Evolutionary conservation across 1,140 invertebrate species (phyloP), one percentile per base, ranked within the genome.

Genomic region (Cyclina sinensis): DNA sequence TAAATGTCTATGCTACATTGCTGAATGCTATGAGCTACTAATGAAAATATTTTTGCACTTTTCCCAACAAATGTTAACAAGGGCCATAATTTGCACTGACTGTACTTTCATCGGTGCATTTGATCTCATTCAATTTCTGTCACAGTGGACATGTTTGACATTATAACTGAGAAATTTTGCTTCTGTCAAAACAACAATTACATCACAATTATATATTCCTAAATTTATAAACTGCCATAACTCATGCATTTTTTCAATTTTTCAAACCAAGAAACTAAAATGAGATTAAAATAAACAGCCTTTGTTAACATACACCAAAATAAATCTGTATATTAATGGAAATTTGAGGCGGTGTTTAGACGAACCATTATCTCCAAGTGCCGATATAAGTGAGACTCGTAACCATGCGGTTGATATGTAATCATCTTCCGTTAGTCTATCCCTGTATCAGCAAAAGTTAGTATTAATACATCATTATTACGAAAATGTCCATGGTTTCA

Each of bases 341-440:
- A 37, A 37, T 70, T 27, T 9, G 18, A 51, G 39, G 18, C 27
- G 12, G 74, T 51, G 43, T 32, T 73, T 57, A 37, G 68, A 94
- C 94, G 88, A 94, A 94, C 94, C 94, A 79, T 91, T 80, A 46
- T 93, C 91, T 84, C 94, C 94, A 57, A 76, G 73, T 12, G 91
- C 91, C 18, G 94, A 93, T n/a, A 95, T 87, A 48, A 85, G 16
- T 32, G 90, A 84, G 18, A 91, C 81, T 0, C 82, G 80, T 27
- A 95, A 51, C 89, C 59, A 87, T 30, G 74, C 80, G 21, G 94
- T 90, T 39, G 90, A 89, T 27, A 94, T 92, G 78, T 89, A 91
- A 87, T 95, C 95, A 92, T 95, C 94, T 32, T 94, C 90, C n/a
- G 92, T 94, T 21, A 95, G 35, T 51, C 94, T 91, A 91, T 95